A percentile compares a stretch with the other conserved stretches of the same genome.
Conservation (phyloP, 2,888 invertebrate species). For the Shargacucullia verbasci region DNA sequence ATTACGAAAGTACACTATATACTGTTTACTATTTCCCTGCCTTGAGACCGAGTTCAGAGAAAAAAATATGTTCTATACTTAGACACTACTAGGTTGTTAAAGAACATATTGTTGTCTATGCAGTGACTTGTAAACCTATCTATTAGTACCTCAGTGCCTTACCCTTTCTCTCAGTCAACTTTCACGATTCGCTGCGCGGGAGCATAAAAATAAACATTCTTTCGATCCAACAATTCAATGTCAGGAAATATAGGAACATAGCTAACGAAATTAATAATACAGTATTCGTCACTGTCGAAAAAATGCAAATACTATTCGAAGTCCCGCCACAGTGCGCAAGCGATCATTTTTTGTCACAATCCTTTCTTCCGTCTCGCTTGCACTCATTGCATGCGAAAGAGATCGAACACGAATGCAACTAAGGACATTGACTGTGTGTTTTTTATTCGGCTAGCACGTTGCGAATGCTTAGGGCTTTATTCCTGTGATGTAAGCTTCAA, state of each 20-base stretch:
- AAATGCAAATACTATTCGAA: slow-evolving; percentile 45
- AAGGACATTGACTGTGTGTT: slow-evolving; percentile 51
- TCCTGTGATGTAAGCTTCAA: slow-evolving; percentile 26
- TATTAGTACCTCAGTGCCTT: slow-evolving; percentile 9
- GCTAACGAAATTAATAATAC: slow-evolving; percentile 25
- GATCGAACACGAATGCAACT: slow-evolving; percentile 45
- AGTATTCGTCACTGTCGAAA: slow-evolving; percentile 37
- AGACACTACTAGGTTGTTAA: too few species aligned
- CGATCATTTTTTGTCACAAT: slow-evolving; percentile 56
- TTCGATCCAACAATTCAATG: too few species aligned
- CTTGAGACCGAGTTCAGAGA: slow-evolving; percentile 23
- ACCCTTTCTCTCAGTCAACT: slow-evolving; percentile 35
- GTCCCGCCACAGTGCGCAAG: slow-evolving; percentile 51
- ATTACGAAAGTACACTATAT: too few species aligned
- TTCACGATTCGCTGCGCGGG: slow-evolving; percentile 19
- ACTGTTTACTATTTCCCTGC: too few species aligned
- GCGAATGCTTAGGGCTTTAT: slow-evolving; percentile 27
- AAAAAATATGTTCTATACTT: too few species aligned
- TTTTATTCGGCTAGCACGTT: slow-evolving; percentile 14
- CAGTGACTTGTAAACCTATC: slow-evolving; percentile 14
- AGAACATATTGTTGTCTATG: not conserved
- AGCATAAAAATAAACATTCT: slow-evolving; percentile 2
- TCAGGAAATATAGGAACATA: not conserved
- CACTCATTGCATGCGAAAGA: slow-evolving; percentile 25
- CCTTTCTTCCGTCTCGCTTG: slow-evolving; percentile 32